Evolutionary conservation across 2,888 invertebrate genomes (phyloP), one percentile per base, ranked within the genome.

Genomic region (Platypus cylindrus): DNA sequence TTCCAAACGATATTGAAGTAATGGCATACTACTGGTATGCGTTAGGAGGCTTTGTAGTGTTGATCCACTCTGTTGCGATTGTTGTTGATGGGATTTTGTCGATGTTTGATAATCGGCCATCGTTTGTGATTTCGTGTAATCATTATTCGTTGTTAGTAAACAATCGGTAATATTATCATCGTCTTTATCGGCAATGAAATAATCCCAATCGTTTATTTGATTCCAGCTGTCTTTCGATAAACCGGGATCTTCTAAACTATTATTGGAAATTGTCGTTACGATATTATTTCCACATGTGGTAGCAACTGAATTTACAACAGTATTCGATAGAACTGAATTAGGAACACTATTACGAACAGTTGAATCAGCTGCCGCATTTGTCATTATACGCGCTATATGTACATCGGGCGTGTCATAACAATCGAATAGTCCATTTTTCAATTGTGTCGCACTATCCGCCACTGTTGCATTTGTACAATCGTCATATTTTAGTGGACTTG

Each of bases 141-240:
- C 55, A 4, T 72, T 71, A 2, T 74, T 75, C 44, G 65, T 67
- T 3, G 76, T 74, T 43, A 79, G 59, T 28, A 75, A 73, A 46
- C 78, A 78, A 47, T 79, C 79, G 13, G 73, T 70, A 9, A 79
- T 63, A 12, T 68, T 63, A 44, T 79, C 78, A 51, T 78, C 77
- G 45, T 81, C 81, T 37, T 71, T 76, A 54, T 80, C 84, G 1
- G 79, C 79, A 5, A 77, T 78, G n/a, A n/a, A n/a, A 40, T 82
- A 81, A 47, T 89, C 84, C 83, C 83, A 86, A 37, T 82, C 81
- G 44, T 87, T 87, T 33, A 87, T 68, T 55, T 87, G 86, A 71
- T 85, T 82, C 87, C 87, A 89, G 47, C 78, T 79, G 49, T 86
- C 85, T 40, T 83, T 66, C 1, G 83, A 82, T 32, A 75, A 78